These are phyloP conservation scores for Albula glossodonta DNA, from an alignment of 2,113 vertebrate species.

Conservation along the genomic window DNA sequence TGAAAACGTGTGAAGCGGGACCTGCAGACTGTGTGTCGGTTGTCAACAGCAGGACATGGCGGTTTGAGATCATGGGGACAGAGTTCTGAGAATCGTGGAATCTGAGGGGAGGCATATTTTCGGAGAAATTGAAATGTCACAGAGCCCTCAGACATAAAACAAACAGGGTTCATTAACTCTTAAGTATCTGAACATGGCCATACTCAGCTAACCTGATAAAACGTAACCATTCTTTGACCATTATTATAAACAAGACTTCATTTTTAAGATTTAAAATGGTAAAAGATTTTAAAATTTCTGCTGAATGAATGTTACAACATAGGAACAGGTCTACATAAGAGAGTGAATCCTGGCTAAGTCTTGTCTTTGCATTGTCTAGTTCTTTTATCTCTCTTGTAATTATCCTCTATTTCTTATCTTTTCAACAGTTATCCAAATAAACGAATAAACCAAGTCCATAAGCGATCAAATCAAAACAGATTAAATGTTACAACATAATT, in stretches of 20 bases:
- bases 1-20: background rate
- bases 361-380: no score
- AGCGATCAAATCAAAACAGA: no score
- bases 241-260: background rate
- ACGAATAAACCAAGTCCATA: no score
- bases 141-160: slow-evolving; percentile 36
- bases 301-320: no score
- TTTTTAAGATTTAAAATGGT: background rate
- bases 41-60: slow-evolving; percentile 45
- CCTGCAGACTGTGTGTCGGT: slow-evolving; percentile 22
- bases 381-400: no score
- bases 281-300: no score
- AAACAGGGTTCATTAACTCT: background rate
- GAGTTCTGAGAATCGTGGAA: slow-evolving; percentile 39
- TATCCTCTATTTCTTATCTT: no score
- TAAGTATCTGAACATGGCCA: background rate
- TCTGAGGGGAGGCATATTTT: slow-evolving; percentile 34
- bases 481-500: no score
- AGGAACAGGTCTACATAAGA: no score
- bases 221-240: background rate
- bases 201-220: background rate
- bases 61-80: slow-evolving; percentile 44
- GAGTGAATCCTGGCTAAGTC: no score
- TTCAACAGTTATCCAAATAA: no score
- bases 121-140: slow-evolving; percentile 45